Evolutionary conservation across 2,888 invertebrate genomes (phyloP), one percentile per base, ranked within the genome.

Genomic region (Prionchulus punctatus): DNA sequence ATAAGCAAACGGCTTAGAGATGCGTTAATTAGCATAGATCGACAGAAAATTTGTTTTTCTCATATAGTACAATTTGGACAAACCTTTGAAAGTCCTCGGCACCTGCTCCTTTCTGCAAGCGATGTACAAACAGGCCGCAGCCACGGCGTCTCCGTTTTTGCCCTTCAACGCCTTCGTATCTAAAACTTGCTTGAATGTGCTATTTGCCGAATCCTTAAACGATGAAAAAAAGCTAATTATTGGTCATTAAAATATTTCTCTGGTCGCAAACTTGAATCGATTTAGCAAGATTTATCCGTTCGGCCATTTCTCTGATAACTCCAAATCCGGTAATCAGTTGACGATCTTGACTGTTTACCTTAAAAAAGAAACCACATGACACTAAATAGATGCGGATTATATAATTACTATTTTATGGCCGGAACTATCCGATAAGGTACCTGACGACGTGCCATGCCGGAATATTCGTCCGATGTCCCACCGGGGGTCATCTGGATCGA

Each of bases 31-130:
- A n/a, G n/a, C n/a, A 27, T n/a, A n/a, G n/a, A n/a, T n/a, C 7
- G 36, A 36, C 36, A 12, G 36, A 7, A 18, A 36, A 36, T 36
- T 18, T 36, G 36, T 36, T 36, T n/a, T n/a, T 7, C 7, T 12
- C 18, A 36, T 36, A 36, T 36, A 12, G 36, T 36, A 7, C 7
- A 36, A 36, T 36, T 18, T n/a, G 30, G n/a, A 21, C n/a, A 25
- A 36, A 65, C 70, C 70, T 61, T 72, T 98, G 73, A 99, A 98
- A 15, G 98, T 96, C 63, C 98, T 81, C 0, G 98, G 96, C 0
- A 98, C 98, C 2, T 92, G 91, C 73, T 98, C 98, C 68, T 98
- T 94, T 1, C 98, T 79, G 69, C 98, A 99, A 0, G 98, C 96
- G 61, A 99, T 98, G 72, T 98, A 99, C 30, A 99, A 78, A 73